Evolutionary conservation across 2,888 invertebrate species (phyloP).

Genomic region (Cataglyphis cursor): DNA sequence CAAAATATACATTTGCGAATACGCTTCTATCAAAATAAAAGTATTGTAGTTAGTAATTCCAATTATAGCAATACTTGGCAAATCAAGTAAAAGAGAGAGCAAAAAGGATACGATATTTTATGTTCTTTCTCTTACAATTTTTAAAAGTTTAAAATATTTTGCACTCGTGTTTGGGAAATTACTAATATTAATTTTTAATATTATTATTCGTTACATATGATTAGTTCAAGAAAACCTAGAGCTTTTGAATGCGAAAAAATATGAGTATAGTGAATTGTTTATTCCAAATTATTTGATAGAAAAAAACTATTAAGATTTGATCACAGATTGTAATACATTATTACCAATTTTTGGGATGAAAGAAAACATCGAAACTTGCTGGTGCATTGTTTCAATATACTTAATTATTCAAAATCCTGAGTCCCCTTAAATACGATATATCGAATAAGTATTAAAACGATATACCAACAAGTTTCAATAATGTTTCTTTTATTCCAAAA

Average conservation of each 20-base stretch:
- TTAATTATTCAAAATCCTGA: neutral
- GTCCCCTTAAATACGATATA: neutral
- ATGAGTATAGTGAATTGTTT: neutral
- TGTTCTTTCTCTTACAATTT: neutral
- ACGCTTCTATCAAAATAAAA: conserved; percentile 24
- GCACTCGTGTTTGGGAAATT: neutral
- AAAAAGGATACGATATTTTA: neutral
- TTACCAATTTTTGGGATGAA: no score
- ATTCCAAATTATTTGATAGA: neutral
- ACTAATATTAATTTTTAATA: conserved; percentile 4
- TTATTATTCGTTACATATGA: neutral
- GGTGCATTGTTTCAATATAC: no score
- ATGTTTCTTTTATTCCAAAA: neutral
- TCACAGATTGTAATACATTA: no score
- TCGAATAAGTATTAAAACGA: neutral
- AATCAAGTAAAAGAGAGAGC: neutral
- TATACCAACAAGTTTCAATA: neutral
- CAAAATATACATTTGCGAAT: conserved; percentile 63
- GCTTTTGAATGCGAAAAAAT: neutral
- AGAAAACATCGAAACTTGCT: no score
- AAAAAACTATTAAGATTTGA: neutral
- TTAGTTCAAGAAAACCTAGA: neutral
- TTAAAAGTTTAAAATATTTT: neutral
- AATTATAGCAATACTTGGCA: neutral
- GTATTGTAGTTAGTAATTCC: neutral